Percentiles rank a stretch among this genome's conserved stretches.
Evolutionary conservation across 2,888 invertebrate species (phyloP).

Genomic region (Itoplectis maculator): DNA sequence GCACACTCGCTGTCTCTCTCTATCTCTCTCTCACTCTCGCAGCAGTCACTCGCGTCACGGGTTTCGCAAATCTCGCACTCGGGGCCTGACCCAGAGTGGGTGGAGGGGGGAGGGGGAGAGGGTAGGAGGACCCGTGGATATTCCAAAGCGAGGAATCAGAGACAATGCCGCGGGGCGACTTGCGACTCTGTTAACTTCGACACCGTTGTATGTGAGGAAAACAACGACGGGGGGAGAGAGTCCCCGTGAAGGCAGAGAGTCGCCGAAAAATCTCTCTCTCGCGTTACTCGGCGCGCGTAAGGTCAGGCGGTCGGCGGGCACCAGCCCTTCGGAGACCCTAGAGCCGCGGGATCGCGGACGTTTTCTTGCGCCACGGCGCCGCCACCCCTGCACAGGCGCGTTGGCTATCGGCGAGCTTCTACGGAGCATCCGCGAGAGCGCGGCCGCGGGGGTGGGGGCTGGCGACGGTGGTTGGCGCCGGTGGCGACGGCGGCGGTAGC

Average conservation of each 20-base stretch:
- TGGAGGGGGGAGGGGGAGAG: too few species aligned
- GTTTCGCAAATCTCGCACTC: not conserved
- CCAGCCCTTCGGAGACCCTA: conserved; percentile 76
- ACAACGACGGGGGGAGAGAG: too few species aligned
- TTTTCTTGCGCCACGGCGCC: conserved; percentile 79
- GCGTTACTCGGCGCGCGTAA: conserved; percentile 63
- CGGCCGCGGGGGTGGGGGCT: not conserved
- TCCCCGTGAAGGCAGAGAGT: too few species aligned
- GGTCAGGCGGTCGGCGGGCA: conserved; percentile 73
- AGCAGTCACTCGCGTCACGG: too few species aligned
- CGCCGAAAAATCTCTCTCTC: conserved; percentile 54
- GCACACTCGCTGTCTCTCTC: too few species aligned
- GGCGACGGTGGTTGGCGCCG: conserved; percentile 61
- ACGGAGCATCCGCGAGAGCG: conserved; percentile 69
- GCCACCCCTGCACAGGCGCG: conserved; percentile 81
- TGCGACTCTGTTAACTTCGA: too few species aligned
- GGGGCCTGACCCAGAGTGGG: not conserved
- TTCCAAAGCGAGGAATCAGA: too few species aligned
- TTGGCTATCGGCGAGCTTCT: conserved; percentile 75
- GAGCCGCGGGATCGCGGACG: conserved; percentile 73
- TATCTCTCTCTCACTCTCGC: too few species aligned
- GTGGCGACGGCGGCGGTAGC: conserved; percentile 54
- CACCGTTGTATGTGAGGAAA: too few species aligned
- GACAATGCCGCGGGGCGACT: too few species aligned
- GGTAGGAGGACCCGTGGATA: too few species aligned